A percentile compares a stretch with the other conserved stretches of the same genome.
Conservation (phyloP, 1,140 invertebrate genomes). For the Melanaphis sacchari region DNA sequence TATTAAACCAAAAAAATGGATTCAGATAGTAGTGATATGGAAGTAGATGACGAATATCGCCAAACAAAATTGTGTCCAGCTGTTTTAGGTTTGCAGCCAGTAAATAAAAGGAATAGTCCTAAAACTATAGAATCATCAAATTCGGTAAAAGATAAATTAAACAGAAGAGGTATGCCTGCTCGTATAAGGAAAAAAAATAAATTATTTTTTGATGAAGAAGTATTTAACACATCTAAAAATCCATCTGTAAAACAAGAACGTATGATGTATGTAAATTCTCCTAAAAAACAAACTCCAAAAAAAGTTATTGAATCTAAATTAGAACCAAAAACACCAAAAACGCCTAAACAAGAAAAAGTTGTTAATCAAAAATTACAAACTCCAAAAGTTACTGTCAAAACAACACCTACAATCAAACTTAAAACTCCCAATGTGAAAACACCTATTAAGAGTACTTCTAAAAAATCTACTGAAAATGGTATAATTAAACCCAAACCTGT, state of each 20-base stretch:
- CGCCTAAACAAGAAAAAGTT: constrained; percentile 57
- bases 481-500: background rate
- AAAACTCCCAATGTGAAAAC: constrained; percentile 62
- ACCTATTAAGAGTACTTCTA: constrained; percentile 64
- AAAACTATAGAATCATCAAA: constrained; percentile 22
- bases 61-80: constrained; percentile 42
- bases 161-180: constrained; percentile 85
- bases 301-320: constrained; percentile 59
- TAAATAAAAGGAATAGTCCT: constrained; percentile 46
- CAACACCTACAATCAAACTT: constrained; percentile 60
- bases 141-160: constrained; percentile 65
- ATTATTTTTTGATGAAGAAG: constrained; percentile 90
- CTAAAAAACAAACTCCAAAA: constrained; percentile 57
- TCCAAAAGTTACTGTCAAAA: constrained; percentile 56
- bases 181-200: constrained; percentile 89
- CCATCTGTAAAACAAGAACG: constrained; percentile 52
- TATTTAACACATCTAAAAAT: constrained; percentile 75
- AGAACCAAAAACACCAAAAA: constrained; percentile 58
- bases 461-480: constrained; percentile 46
- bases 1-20: constrained; percentile 39
- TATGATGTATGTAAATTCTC: constrained; percentile 48
- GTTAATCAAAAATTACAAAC: constrained; percentile 57
- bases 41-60: constrained; percentile 30
- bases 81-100: constrained; percentile 38
- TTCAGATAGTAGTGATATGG: constrained; percentile 57